Percentiles rank a stretch among this genome's conserved stretches.
These are phyloP conservation scores for Coremacera marginata DNA, from an alignment of 2,888 invertebrate genomes.

Conservation along the genomic window DNA sequence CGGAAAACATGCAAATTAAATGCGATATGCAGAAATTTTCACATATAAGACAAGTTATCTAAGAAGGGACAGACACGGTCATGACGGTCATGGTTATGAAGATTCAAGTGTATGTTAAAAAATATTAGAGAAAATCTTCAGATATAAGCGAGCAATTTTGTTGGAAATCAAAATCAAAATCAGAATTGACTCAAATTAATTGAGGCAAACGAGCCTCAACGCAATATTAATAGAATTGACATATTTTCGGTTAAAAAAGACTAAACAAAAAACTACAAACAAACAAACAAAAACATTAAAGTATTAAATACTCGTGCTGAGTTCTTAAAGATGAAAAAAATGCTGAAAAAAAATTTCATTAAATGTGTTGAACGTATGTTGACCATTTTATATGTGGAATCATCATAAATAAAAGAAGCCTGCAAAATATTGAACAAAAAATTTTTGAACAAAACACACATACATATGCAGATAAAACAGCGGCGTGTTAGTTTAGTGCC, in stretches of 20 bases:
- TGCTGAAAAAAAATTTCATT: background rate
- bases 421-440: background rate
- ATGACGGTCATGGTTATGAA: too few relatives aligned
- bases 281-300: background rate
- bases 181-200: background rate
- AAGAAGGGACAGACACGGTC: too few relatives aligned
- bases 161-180: background rate
- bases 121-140: too few relatives aligned
- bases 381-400: slow-evolving; percentile 24
- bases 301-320: background rate
- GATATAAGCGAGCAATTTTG: too few relatives aligned
- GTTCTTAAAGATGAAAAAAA: background rate
- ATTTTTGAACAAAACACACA: background rate
- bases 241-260: slow-evolving; percentile 27
- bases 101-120: too few relatives aligned
- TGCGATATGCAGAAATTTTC: too few relatives aligned
- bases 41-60: too few relatives aligned
- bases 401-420: slow-evolving; percentile 20
- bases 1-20: too few relatives aligned
- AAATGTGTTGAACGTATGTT: slow-evolving; percentile 37
- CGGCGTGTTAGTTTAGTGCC: background rate
- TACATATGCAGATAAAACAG: slow-evolving; percentile 1
- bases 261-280: background rate
- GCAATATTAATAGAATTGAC: slow-evolving; percentile 37
- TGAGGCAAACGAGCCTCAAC: background rate